These are phyloP conservation scores for Pseudopodoces humilis DNA, from an alignment of 2,113 vertebrate genomes.

Conservation along the genomic window DNA sequence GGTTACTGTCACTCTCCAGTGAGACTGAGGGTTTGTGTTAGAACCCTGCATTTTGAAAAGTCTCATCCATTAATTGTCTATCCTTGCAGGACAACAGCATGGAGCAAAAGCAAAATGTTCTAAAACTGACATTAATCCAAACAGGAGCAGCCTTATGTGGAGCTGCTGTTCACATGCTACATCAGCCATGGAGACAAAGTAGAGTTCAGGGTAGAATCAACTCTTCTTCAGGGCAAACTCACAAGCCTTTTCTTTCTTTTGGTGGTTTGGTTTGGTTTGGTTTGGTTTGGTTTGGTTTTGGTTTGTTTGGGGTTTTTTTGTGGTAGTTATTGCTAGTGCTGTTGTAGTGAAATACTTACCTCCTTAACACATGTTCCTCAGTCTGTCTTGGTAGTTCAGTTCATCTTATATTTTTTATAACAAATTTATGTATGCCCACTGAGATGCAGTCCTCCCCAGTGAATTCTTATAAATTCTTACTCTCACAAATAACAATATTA, in stretches of 20 bases:
- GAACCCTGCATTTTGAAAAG: background rate
- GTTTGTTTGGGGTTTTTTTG: background rate
- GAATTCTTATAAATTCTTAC: background rate
- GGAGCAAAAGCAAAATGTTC: background rate
- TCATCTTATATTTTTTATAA: background rate
- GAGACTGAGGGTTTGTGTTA: background rate
- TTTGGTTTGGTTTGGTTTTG: background rate
- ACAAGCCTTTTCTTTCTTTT: background rate
- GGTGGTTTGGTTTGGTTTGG: background rate
- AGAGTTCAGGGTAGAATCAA: background rate
- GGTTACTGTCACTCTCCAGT: background rate
- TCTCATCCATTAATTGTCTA: background rate
- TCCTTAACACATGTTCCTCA: background rate
- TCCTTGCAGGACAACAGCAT: background rate
- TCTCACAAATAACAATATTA: background rate
- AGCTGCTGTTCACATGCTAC: background rate
- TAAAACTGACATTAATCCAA: background rate
- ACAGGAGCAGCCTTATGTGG: background rate
- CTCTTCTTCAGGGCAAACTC: background rate
- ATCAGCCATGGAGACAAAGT: background rate
- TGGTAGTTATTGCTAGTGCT: background rate
- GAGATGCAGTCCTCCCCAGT: background rate
- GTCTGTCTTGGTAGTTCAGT: background rate
- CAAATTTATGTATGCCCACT: background rate
- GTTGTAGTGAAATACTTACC: background rate